A percentile compares a stretch with the other conserved stretches of the same genome.
Evolutionary conservation across 2,888 invertebrate genomes (phyloP).

Genomic region (Lasioglossum malachurum): DNA sequence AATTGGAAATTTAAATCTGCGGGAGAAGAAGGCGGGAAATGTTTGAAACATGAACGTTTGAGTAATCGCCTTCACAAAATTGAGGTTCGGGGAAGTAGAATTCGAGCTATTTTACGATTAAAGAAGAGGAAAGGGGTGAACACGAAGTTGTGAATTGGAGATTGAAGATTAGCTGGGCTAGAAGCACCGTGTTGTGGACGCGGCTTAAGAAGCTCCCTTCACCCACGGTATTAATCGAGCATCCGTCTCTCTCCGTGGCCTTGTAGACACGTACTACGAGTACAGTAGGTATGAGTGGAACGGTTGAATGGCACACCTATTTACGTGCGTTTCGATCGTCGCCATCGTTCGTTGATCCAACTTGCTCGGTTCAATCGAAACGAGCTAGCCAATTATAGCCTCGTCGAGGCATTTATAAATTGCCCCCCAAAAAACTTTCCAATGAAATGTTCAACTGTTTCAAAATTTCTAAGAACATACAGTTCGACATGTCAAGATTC

Average conservation of each 20-base stretch:
- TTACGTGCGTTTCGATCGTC: constrained; percentile 55
- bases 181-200: constrained; percentile 26
- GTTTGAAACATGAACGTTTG: background rate
- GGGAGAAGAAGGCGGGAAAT: background rate
- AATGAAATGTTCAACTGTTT: too few relatives aligned
- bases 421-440: too few relatives aligned
- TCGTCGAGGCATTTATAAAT: background rate
- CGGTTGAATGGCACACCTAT: constrained; percentile 69
- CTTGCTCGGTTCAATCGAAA: constrained; percentile 38
- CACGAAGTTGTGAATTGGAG: background rate
- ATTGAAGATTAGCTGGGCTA: background rate
- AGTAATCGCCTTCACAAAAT: background rate
- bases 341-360: constrained; percentile 73
- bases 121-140: background rate
- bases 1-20: background rate
- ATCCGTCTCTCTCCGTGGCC: constrained; percentile 68
- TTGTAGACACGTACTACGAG: constrained; percentile 68
- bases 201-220: constrained; percentile 62
- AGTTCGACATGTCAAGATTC: too few relatives aligned
- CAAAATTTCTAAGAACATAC: too few relatives aligned
- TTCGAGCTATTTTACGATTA: background rate
- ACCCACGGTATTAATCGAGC: constrained; percentile 65
- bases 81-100: background rate
- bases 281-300: constrained; percentile 49
- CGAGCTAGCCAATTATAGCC: background rate